Base-by-base conservation (phyloP, 2,888 invertebrate species). In the Colletes collaris region DNA sequence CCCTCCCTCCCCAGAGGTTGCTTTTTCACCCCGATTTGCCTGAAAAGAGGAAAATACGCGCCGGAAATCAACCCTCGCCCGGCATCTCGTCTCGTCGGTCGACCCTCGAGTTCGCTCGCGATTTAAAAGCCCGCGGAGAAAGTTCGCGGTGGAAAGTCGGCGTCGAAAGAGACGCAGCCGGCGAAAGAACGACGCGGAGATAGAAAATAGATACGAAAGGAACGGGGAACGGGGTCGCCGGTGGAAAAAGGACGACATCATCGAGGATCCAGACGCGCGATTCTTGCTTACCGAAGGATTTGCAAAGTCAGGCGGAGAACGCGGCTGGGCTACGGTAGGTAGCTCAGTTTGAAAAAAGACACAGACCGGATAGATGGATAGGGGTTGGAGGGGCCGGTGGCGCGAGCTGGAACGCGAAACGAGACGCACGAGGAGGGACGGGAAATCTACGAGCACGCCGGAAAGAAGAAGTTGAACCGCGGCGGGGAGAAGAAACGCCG, bases 261-360 rank as follows among this genome's bases (percentile, higher is more conserved):
- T 16, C 46, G 65, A 44, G 76, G 71, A 68, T 81, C 65, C 67
- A 68, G 62, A 68, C 65, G 60, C 68, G 76, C 81, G 81, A 81
- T 81, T 81, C 81, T 72, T 81, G 81, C 81, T 81, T 81, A 81
- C 81, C 76, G 78, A 76, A 81, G 81, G 81, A 81, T 81, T 81
- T 81, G 81, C 81, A 81, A 81, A 81, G 81, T 81, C 81, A 81
- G 81, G 64, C 59, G 49, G 76, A 76, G 69, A 81, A 76, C 64
- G 72, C 60, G 72, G 64, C 81, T 71, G 76, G 56, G 56, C 59
- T 55, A 27, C 64, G 76, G 59, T 81, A 81, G 81, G 81, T 81
- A 65, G 81, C 81, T 81, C 76, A 66, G 72, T 81, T 78, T 62
- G 81, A 76, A 76, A 76, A 81, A 81, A 81, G 72, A 62, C 81